phyloP scores from a whole-genome alignment of 2,888 invertebrate species.

The Tupiocoris notatus region DNA sequence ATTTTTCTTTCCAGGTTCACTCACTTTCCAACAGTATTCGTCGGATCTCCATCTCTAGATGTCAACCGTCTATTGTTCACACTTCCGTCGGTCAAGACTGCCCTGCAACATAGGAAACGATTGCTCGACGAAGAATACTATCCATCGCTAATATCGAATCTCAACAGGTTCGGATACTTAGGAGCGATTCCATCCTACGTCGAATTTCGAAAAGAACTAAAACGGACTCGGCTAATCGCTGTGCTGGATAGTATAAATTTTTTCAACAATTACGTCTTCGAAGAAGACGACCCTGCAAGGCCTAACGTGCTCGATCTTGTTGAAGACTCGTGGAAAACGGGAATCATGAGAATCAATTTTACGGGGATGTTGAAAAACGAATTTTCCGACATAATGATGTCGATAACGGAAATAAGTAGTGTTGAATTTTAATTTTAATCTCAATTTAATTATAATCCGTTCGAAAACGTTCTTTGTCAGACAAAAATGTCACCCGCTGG shows the following conservation, averaged over 20 bases:
- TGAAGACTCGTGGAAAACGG: constrained; percentile 6
- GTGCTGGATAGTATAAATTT: neutral
- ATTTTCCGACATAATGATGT: neutral
- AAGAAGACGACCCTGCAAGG: too few relatives aligned
- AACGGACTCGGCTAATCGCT: neutral
- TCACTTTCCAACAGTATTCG: constrained; percentile 4
- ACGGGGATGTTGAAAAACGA: neutral
- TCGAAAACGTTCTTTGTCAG: too few relatives aligned
- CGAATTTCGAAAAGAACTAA: neutral
- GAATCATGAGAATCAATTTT: neutral
- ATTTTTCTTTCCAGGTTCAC: constrained; percentile 1
- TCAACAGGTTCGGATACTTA: constrained; percentile 12
- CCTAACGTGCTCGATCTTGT: neutral
- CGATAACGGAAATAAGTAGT: neutral
- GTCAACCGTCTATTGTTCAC: constrained; percentile 37
- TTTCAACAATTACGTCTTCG: neutral
- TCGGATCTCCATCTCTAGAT: constrained; percentile 37
- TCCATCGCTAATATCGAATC: neutral
- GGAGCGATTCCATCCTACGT: neutral
- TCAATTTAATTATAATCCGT: too few relatives aligned
- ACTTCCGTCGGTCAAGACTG: constrained; percentile 10
- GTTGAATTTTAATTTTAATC: too few relatives aligned
- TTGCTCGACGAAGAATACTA: constrained; percentile 2
- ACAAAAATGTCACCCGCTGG: too few relatives aligned
- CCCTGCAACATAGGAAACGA: neutral